Conservation (phyloP, 1,140 invertebrate genomes). For the Amyelois transitella region DNA sequence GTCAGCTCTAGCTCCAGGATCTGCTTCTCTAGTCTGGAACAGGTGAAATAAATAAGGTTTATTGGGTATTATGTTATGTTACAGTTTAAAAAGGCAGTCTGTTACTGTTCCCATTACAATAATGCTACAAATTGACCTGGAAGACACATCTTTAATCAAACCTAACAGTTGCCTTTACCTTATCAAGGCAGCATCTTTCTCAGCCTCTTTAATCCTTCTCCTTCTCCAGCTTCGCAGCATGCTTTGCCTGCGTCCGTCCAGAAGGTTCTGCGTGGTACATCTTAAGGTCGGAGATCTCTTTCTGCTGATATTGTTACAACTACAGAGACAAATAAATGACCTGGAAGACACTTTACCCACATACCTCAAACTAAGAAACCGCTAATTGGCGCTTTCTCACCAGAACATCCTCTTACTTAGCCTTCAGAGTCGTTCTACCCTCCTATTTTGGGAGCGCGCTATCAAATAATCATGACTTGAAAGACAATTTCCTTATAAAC, state of each 20-base stretch:
- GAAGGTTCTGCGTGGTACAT: slow-evolving; percentile 56
- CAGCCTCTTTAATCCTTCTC: slow-evolving; percentile 41
- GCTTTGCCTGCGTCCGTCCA: slow-evolving; percentile 39
- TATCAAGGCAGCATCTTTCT: slow-evolving; percentile 51
- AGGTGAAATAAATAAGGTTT: not conserved
- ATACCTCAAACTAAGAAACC: too few relatives aligned
- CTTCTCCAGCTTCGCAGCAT: slow-evolving; percentile 46
- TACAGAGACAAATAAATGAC: slow-evolving; percentile 7
- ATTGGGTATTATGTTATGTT: too few relatives aligned
- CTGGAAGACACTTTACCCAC: too few relatives aligned
- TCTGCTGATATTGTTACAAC: slow-evolving; percentile 46
- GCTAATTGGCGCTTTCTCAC: too few relatives aligned
- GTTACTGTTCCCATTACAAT: not conserved
- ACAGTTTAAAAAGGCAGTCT: too few relatives aligned
- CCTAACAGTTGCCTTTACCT: slow-evolving; percentile 60
- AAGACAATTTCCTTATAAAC: not conserved
- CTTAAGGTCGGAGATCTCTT: slow-evolving; percentile 57
- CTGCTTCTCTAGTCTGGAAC: slow-evolving; percentile 48
- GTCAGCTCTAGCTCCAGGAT: slow-evolving; percentile 56
- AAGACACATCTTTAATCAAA: slow-evolving; percentile 3
- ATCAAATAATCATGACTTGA: too few relatives aligned
- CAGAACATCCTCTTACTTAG: too few relatives aligned
- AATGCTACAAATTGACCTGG: not conserved
- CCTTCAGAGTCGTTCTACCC: too few relatives aligned
- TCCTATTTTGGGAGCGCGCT: too few relatives aligned